Evolutionary conservation across 1,140 invertebrate species (phyloP), one percentile per base, ranked within the genome.

Genomic region (Drosophila parvula): DNA sequence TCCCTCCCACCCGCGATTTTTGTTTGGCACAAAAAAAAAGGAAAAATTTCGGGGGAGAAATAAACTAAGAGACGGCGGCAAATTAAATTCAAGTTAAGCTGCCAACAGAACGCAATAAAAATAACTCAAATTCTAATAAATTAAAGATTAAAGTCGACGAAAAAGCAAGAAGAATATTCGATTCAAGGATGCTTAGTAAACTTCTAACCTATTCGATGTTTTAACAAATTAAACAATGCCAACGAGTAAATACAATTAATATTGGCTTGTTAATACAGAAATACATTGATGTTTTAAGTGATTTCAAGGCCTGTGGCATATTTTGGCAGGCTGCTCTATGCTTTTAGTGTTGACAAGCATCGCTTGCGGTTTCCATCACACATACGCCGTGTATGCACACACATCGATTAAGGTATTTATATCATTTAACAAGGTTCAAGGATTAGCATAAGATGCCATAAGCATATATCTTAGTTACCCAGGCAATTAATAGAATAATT

Each of bases 91-190:
- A 30, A 30, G 43, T 56, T 73, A 77, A 73, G 41, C 53, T 22
- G 43, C 12, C 60, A 38, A 27, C 47, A 44, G 45, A 44, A 47
- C 27, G 30, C 57, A 79, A 58, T 67, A 45, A 58, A 40, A 69
- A 58, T 53, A 50, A 63, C 47, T 53, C 48, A 68, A 74, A 80
- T 74, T 57, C 79, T 61, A 67, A 79, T 82, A 74, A 79, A 88
- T 82, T 79, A 79, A 50, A 74, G 68, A 88, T 77, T 65, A 79
- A 71, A 78, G 7, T 22, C 53, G 32, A 14, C 16, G 0, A n/a
- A 22, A 8, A 16, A 16, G 27, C 11, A 5, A 4, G 1, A 6
- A 3, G 11, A 22, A 6, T 34, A 27, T 43, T 34, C 28, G 36
- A 65, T 22, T 12, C n/a, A 36, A 18, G 38, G 38, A 43, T 69